phyloP scores from a whole-genome alignment of 2,113 vertebrate genomes.

The Casuarius casuarius region DNA sequence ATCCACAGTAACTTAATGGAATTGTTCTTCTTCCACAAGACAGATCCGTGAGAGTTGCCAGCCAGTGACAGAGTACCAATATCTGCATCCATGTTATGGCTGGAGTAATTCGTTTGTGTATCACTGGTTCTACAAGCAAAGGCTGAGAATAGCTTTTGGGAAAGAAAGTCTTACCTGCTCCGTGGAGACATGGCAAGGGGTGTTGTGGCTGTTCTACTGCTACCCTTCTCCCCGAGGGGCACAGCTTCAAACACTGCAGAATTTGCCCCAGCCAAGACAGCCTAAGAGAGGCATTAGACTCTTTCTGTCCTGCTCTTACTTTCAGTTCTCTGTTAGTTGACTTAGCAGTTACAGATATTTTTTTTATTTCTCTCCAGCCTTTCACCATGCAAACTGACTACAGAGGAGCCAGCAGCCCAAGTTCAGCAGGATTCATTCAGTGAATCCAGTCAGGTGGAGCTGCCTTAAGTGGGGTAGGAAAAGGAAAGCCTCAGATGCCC shows the following conservation, averaged over 20 bases:
- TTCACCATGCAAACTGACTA: rapidly evolving
- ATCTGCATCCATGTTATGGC: neutral
- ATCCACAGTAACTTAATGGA: neutral
- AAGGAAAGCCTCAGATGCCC: neutral
- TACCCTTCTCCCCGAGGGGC: neutral
- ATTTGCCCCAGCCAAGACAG: neutral
- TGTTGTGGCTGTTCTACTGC: rapidly evolving
- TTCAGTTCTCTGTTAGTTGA: neutral
- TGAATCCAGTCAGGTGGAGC: neutral
- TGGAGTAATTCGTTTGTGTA: neutral
- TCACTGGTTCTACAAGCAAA: neutral
- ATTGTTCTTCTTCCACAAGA: neutral
- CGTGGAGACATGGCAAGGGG: neutral
- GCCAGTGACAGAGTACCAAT: neutral
- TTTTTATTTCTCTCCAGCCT: neutral
- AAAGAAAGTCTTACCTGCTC: neutral
- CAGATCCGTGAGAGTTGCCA: neutral
- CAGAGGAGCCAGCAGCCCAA: neutral
- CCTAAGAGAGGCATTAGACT: neutral
- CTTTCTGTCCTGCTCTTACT: neutral
- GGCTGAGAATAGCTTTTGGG: neutral
- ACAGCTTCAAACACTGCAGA: neutral
- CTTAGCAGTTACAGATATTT: neutral
- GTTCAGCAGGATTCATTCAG: neutral
- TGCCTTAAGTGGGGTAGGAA: neutral